These are phyloP conservation scores for Grantiella picta DNA, from an alignment of 2,113 vertebrate species.

Conservation along the genomic window DNA sequence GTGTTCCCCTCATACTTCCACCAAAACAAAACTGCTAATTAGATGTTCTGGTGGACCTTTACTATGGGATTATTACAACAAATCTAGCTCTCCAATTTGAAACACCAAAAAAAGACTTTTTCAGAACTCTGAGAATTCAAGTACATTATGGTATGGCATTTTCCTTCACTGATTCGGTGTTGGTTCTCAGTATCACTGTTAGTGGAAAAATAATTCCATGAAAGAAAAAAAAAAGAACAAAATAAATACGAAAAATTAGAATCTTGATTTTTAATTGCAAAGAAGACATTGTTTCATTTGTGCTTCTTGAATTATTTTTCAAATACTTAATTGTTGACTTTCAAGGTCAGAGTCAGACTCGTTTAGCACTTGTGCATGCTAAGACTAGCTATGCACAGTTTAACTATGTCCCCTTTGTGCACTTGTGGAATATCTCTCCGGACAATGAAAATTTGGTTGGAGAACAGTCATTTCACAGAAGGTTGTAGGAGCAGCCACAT, in stretches of 20 bases:
- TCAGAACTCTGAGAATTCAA: neutral
- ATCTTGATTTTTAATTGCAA: neutral
- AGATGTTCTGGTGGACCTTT: neutral
- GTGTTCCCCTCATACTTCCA: neutral
- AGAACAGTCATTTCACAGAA: neutral
- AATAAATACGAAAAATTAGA: neutral
- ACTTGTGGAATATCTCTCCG: neutral
- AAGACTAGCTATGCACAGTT: neutral
- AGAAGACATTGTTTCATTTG: neutral
- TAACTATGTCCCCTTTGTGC: neutral
- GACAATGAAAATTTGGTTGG: neutral
- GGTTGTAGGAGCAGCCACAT: neutral
- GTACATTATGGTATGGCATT: neutral
- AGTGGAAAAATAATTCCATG: neutral
- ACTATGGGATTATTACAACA: neutral
- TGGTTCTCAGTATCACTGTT: neutral
- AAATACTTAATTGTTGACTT: neutral
- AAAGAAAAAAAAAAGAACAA: accelerated
- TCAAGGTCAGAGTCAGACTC: neutral
- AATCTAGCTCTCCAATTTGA: neutral
- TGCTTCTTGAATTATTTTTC: no score
- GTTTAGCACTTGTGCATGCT: neutral
- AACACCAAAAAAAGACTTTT: neutral
- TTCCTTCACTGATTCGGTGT: neutral
- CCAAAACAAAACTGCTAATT: neutral